These are phyloP conservation scores for Stegana nigrithorax DNA, from an alignment of 2,888 invertebrate species.

Conservation along the genomic window DNA sequence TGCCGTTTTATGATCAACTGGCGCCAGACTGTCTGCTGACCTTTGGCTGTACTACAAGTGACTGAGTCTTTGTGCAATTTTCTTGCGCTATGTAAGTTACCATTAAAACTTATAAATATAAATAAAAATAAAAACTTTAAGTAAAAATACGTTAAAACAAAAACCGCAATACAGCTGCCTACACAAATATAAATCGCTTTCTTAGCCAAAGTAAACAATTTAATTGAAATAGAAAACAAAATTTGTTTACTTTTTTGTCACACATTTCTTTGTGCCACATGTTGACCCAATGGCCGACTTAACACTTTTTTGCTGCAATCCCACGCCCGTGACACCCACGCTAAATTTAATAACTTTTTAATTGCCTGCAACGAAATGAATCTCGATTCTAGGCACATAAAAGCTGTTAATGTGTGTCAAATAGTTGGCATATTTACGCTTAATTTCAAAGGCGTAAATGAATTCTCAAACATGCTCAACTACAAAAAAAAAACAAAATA, in stretches of 20 bases:
- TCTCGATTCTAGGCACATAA: too few relatives aligned
- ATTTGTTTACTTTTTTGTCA: too few relatives aligned
- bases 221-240: too few relatives aligned
- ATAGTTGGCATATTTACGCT: too few relatives aligned
- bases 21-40: constrained; percentile 56
- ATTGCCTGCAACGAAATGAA: background rate
- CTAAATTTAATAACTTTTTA: background rate
- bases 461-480: background rate
- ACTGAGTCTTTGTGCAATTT: too few relatives aligned
- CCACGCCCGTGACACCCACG: background rate
- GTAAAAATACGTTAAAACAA: too few relatives aligned
- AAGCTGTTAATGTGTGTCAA: constrained; percentile 1
- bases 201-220: too few relatives aligned
- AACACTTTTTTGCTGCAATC: constrained; percentile 46
- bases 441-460: constrained; percentile 12
- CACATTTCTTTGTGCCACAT: constrained; percentile 54
- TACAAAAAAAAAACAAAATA: background rate
- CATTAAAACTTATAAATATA: too few relatives aligned
- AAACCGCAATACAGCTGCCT: too few relatives aligned
- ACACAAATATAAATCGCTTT: too few relatives aligned
- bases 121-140: constrained; percentile 34
- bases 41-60: constrained; percentile 46
- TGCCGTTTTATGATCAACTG: constrained; percentile 50
- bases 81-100: too few relatives aligned
- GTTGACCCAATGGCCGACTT: constrained; percentile 60